phyloP scores from a whole-genome alignment of 2,888 invertebrate species.

The Pyrgus malvae region DNA sequence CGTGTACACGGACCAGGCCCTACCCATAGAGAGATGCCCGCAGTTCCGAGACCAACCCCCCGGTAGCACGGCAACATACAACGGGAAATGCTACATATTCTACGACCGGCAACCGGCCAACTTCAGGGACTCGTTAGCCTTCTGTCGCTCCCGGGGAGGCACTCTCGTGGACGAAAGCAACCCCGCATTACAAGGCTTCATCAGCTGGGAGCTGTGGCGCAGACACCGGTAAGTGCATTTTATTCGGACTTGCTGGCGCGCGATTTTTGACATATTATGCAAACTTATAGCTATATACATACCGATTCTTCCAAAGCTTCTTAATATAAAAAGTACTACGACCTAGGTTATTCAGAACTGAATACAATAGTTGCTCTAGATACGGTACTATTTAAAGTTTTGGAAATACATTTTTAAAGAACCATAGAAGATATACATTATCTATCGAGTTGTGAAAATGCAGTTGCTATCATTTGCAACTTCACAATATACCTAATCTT shows the following conservation, averaged over 20 bases:
- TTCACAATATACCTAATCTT: too few relatives aligned
- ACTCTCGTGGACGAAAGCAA: constrained; percentile 95
- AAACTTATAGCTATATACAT: too few relatives aligned
- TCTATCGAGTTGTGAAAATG: constrained; percentile 20
- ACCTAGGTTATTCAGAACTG: too few relatives aligned
- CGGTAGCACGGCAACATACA: constrained; percentile 95
- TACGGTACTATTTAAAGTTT: too few relatives aligned
- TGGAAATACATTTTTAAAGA: too few relatives aligned
- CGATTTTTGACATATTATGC: neutral
- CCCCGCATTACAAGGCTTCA: constrained; percentile 95
- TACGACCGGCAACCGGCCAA: constrained; percentile 92
- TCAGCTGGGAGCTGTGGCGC: constrained; percentile 97
- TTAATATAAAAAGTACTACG: too few relatives aligned
- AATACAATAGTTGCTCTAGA: too few relatives aligned
- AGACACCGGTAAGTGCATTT: constrained; percentile 85
- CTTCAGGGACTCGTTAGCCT: constrained; percentile 89
- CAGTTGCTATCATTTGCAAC: constrained; percentile 5
- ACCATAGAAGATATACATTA: too few relatives aligned
- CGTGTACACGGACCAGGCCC: constrained; percentile 94
- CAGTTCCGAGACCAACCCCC: constrained; percentile 96
- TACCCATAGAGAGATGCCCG: constrained; percentile 95
- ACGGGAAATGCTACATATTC: constrained; percentile 97
- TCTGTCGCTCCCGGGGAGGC: constrained; percentile 91
- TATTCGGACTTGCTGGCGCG: constrained; percentile 35
- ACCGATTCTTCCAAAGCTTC: too few relatives aligned